These are phyloP conservation scores for Nymphalis c-album DNA, from an alignment of 2,888 invertebrate species.

Conservation along the genomic window DNA sequence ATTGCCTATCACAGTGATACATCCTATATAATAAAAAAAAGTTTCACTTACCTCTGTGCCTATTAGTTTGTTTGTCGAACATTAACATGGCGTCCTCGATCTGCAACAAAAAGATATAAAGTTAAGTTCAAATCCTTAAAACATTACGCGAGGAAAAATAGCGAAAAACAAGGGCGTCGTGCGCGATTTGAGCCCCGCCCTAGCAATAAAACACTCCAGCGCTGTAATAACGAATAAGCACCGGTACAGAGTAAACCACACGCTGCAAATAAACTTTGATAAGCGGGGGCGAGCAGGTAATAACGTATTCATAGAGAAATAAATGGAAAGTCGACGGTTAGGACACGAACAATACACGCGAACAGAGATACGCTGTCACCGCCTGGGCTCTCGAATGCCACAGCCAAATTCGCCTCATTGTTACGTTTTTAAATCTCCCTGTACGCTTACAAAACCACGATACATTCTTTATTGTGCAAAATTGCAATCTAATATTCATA, in stretches of 20 bases:
- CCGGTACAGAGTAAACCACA: constrained; percentile 81
- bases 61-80: constrained; percentile 99
- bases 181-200: constrained; percentile 76
- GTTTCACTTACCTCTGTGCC: constrained; percentile 95
- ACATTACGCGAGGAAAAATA: constrained; percentile 64
- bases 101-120: constrained; percentile 85
- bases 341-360: constrained; percentile 76
- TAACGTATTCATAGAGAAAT: constrained; percentile 83
- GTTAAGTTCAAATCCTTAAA: constrained; percentile 66
- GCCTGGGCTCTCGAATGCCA: constrained; percentile 51
- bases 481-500: constrained; percentile 78
- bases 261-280: constrained; percentile 82
- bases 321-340: constrained; percentile 82
- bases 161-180: constrained; percentile 72
- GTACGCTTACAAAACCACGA: constrained; percentile 63
- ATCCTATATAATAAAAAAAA: background rate
- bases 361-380: constrained; percentile 74
- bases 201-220: constrained; percentile 79
- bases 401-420: constrained; percentile 64
- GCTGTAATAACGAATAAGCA: constrained; percentile 81
- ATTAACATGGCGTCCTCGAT: constrained; percentile 99
- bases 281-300: constrained; percentile 81
- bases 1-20: no score
- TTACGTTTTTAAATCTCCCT: constrained; percentile 69
- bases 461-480: constrained; percentile 72